phyloP scores from a whole-genome alignment of 1,140 invertebrate genomes.

The Drosophila subpulchrella region DNA sequence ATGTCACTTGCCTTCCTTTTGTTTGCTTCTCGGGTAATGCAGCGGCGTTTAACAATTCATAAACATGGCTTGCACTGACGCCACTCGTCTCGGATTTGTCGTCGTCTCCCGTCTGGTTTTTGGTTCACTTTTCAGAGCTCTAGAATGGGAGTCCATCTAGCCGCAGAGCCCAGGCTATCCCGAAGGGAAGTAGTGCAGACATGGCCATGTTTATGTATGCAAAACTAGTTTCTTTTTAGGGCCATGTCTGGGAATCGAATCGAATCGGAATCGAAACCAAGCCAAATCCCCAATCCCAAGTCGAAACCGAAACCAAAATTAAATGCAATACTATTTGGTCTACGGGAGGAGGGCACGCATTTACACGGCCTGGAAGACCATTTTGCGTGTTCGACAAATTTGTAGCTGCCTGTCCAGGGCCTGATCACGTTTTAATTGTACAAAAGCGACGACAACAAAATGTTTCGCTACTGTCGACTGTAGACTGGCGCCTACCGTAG shows the following conservation, averaged over 20 bases:
- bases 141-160: constrained; percentile 13
- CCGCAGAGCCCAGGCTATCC: constrained; percentile 15
- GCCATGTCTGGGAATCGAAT: constrained; percentile 80
- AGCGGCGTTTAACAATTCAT: constrained; percentile 79
- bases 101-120: constrained; percentile 26
- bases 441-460: constrained; percentile 69
- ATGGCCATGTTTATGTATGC: constrained; percentile 73
- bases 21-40: constrained; percentile 40
- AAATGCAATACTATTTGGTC: constrained; percentile 68
- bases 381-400: constrained; percentile 83
- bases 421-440: constrained; percentile 83
- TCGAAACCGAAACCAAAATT: constrained; percentile 50
- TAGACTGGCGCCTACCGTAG: constrained; percentile 76
- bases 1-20: constrained; percentile 39
- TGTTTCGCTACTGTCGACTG: constrained; percentile 50
- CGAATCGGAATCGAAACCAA: constrained; percentile 38
- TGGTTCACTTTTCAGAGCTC: constrained; percentile 20
- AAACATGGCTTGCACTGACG: constrained; percentile 74
- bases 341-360: constrained; percentile 58
- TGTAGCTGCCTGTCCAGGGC: constrained; percentile 72
- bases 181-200: constrained; percentile 79
- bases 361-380: constrained; percentile 64
- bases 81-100: constrained; percentile 68
- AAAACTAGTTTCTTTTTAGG: constrained; percentile 82
- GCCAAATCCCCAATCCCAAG: constrained; percentile 15